Evolutionary conservation across 2,797 vertebrate genomes (phyloP).

Genomic region (Petrocephalus schoutedeni): DNA sequence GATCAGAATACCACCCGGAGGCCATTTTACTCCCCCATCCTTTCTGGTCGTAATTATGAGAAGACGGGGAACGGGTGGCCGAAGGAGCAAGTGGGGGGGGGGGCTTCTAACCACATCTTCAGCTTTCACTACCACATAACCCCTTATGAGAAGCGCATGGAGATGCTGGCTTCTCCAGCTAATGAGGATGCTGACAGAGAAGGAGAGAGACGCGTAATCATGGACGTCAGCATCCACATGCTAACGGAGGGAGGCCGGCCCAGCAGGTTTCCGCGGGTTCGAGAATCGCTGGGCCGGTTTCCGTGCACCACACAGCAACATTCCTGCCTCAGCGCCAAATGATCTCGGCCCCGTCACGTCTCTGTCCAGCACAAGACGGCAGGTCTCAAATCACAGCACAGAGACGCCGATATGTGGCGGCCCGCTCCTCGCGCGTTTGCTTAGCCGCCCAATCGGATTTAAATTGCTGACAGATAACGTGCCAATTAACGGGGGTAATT

Average conservation of each 20-base stretch:
- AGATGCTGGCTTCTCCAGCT: neutral
- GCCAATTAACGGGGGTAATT: neutral
- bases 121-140: constrained; percentile 36
- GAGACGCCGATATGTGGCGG: neutral
- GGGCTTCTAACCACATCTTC: constrained; percentile 43
- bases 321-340: neutral
- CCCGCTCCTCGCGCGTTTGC: neutral
- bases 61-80: constrained; percentile 54
- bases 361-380: neutral
- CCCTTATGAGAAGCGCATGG: constrained; percentile 1
- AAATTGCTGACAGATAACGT: neutral
- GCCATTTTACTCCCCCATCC: constrained; percentile 49
- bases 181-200: neutral
- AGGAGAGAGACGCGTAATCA: neutral
- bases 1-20: constrained; percentile 58
- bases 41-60: constrained; percentile 50
- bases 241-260: no score
- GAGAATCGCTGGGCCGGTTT: neutral
- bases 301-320: neutral
- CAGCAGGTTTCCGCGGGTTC: no score
- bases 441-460: neutral
- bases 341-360: neutral
- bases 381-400: neutral
- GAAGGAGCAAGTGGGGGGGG: constrained; percentile 35
- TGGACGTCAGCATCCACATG: neutral